phyloP scores from a whole-genome alignment of 2,797 vertebrate genomes.

The Trachops cirrhosus region DNA sequence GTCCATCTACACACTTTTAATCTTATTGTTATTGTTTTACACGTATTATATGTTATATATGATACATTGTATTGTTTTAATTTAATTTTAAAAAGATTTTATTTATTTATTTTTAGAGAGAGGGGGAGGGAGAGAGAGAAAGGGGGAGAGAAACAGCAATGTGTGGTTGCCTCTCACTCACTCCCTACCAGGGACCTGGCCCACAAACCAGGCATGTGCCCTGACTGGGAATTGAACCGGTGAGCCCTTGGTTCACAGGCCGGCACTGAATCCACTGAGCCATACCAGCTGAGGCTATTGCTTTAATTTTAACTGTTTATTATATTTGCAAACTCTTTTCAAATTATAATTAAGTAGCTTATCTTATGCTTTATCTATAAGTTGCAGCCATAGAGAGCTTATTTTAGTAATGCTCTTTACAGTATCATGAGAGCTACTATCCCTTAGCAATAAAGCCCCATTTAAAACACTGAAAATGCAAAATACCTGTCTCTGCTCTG shows the following conservation, averaged over 20 bases:
- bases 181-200: no score
- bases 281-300: background rate
- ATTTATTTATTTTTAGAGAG: no score
- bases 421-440: background rate
- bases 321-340: background rate
- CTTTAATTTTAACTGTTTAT: background rate
- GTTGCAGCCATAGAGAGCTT: background rate
- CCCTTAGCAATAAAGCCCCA: background rate
- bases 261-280: no score
- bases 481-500: background rate
- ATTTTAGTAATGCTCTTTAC: background rate
- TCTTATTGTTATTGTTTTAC: background rate
- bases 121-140: no score
- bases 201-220: no score
- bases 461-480: background rate
- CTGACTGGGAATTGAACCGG: no score
- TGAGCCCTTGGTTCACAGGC: no score
- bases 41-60: background rate
- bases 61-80: background rate
- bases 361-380: background rate
- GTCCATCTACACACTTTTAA: background rate
- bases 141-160: no score
- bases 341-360: background rate
- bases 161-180: no score
- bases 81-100: no score